These are phyloP conservation scores for Diachrysia chrysitis DNA, from an alignment of 2,888 invertebrate genomes.

Conservation along the genomic window DNA sequence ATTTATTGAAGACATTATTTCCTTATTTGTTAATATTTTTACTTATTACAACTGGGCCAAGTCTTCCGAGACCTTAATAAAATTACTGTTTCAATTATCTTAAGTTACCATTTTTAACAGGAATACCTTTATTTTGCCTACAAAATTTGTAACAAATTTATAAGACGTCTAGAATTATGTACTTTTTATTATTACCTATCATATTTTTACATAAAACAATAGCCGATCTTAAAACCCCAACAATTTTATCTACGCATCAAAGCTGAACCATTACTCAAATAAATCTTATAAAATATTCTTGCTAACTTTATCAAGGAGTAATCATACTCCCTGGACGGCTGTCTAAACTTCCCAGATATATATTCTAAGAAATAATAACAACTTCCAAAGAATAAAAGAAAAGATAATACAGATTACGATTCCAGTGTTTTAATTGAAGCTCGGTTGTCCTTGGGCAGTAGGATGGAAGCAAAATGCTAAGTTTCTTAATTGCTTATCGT, in stretches of 20 bases:
- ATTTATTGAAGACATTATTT: no score
- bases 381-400: slow-evolving; percentile 15
- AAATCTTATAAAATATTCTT: not conserved
- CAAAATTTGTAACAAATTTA: slow-evolving; percentile 21
- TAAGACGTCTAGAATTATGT: not conserved
- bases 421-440: slow-evolving; percentile 35
- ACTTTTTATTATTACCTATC: no score
- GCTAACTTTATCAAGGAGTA: slow-evolving; percentile 5
- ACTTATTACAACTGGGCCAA: no score
- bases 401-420: slow-evolving; percentile 34
- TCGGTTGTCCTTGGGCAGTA: slow-evolving; percentile 20
- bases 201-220: no score
- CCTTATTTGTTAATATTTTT: no score
- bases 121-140: no score
- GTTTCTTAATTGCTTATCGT: slow-evolving; percentile 36
- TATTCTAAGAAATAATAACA: slow-evolving; percentile 24
- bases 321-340: slow-evolving; percentile 2
- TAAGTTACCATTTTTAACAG: no score
- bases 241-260: not conserved
- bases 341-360: slow-evolving; percentile 17
- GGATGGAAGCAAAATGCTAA: slow-evolving; percentile 22
- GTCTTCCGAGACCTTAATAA: no score
- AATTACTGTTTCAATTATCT: no score
- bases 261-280: not conserved
- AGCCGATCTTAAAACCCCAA: not conserved